Base-by-base conservation (phyloP, 2,797 vertebrate species). In the Holocentrus rufus region DNA sequence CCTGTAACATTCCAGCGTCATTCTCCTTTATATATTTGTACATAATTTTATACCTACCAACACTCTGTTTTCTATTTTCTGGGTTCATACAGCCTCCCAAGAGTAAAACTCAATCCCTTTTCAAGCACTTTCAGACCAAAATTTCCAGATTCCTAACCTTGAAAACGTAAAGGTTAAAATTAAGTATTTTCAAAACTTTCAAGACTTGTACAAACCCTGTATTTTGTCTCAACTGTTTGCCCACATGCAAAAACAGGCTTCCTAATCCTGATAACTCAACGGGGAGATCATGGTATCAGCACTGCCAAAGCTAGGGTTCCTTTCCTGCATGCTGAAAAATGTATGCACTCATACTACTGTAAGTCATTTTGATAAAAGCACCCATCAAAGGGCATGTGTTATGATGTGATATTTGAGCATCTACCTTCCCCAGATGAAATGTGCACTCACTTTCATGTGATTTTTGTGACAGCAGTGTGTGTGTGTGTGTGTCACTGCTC, bases 381-480 rank as follows among this genome's bases (percentile, higher is more conserved):
- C 44, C 1, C 34, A 10, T 39, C 7, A 72, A 57, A 58, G 46
- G n/a, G n/a, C 1, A 15, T 52, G 15, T 47, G 11, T 50, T 54
- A 20, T 57, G 44, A 23, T 27, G 14, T 47, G 56, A 18, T 25
- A 36, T 65, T 36, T 64, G 52, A 10, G 44, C 20, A 52, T 57
- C 18, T 23, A 9, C 44, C 4, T n/a, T 71, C 75, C n/a, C 61
- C 30, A 42, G n/a, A 65, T 47, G 52, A 63, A 71, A 71, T 39
- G 11, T 23, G 36, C 47, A 27, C 39, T 31, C 11, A 20, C 47
- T 76, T 69, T 71, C 9, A 7, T 49, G 20, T 34, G 34, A 62
- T 25, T 55, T 63, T 57, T 65, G 72, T 39, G 59, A 53, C 17
- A 59, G 49, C 10, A 18, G 54, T 18, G 27, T 20, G 44, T 63